Conservation (phyloP, 2,113 vertebrate genomes). For the Seriola quinqueradiata region DNA sequence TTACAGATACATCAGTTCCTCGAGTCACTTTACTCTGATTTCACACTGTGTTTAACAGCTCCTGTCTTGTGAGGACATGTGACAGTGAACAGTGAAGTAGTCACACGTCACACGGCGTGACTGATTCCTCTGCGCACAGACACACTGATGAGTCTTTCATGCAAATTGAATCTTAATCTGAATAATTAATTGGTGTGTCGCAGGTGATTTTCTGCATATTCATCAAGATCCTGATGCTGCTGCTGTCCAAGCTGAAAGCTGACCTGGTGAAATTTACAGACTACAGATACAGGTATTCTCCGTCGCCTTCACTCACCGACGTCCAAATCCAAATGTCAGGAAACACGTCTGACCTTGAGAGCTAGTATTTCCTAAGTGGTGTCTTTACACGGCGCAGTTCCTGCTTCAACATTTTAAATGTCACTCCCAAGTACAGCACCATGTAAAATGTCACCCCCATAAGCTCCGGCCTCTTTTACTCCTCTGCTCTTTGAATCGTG, state of each 20-base stretch:
- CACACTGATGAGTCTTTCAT: not conserved
- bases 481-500: slow-evolving; percentile 28
- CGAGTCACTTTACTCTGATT: slow-evolving; percentile 13
- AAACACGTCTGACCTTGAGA: slow-evolving; percentile 1
- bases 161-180: not conserved
- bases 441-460: slow-evolving; percentile 29
- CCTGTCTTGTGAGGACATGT: slow-evolving; percentile 60
- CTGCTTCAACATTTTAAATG: slow-evolving; percentile 36
- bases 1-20: not conserved
- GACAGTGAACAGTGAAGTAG: slow-evolving; percentile 6
- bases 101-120: slow-evolving; percentile 14
- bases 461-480: not conserved
- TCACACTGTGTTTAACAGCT: slow-evolving; percentile 11
- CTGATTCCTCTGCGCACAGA: not conserved
- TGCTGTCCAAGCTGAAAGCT: slow-evolving; percentile 95
- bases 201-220: slow-evolving; percentile 96
- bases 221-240: slow-evolving; percentile 93
- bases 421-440: slow-evolving; percentile 3
- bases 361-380: not conserved
- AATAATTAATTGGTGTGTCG: slow-evolving; percentile 49
- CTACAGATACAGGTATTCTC: slow-evolving; percentile 94
- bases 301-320: not conserved
- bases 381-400: not conserved
- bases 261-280: slow-evolving; percentile 93
- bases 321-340: not conserved